These are phyloP conservation scores for Cnemophilus loriae DNA, from an alignment of 2,113 vertebrate genomes.

Conservation along the genomic window DNA sequence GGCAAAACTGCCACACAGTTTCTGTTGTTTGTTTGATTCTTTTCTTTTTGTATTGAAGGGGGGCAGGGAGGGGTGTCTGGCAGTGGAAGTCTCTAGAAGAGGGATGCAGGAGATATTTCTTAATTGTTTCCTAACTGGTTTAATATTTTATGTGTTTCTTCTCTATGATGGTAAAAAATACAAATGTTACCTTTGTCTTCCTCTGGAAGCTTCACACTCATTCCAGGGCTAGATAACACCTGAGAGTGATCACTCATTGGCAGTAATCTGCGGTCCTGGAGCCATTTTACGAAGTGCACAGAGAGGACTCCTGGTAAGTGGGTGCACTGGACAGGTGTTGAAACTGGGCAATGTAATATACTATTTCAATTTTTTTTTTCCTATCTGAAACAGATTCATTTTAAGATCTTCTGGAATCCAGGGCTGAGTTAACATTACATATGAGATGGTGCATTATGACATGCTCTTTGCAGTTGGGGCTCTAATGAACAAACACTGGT, in stretches of 20 bases:
- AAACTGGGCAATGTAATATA: not conserved
- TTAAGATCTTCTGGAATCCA: not conserved
- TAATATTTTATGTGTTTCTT: not conserved
- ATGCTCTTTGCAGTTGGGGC: not conserved
- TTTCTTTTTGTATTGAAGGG: not conserved
- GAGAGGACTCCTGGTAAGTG: not conserved
- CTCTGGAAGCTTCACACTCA: not conserved
- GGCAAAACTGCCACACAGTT: not conserved
- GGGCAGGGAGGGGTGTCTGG: fast-evolving
- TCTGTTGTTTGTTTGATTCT: not conserved
- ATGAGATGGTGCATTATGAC: not conserved
- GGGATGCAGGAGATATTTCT: not conserved
- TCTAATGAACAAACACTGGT: not conserved
- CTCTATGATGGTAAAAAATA: not conserved
- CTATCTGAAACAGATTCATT: not conserved
- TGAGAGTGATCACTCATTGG: not conserved
- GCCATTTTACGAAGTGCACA: not conserved
- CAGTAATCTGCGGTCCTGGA: not conserved
- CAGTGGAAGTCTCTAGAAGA: not conserved
- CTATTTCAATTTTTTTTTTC: not conserved
- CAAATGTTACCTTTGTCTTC: not conserved
- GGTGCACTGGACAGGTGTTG: not conserved
- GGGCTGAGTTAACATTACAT: not conserved
- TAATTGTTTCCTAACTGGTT: not conserved
- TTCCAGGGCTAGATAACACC: not conserved